Conservation (phyloP, 2,113 vertebrate species). For the Rattus norvegicus region DNA sequence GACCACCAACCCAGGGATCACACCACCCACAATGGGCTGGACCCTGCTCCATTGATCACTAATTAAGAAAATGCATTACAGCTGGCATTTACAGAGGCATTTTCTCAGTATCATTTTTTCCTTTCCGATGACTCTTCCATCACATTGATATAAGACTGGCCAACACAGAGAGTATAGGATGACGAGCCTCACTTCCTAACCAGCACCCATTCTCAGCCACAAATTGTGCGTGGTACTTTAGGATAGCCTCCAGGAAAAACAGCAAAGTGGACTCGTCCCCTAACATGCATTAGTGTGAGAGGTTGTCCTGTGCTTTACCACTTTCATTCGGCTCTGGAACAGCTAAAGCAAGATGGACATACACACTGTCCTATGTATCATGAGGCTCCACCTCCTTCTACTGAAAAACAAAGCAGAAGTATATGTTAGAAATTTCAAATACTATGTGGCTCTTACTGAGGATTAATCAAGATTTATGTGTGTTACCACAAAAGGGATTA, state of each 20-base stretch:
- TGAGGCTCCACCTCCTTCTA: slow-evolving; percentile 32
- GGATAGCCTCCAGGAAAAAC: background rate
- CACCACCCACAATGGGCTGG: background rate
- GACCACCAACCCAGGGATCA: background rate
- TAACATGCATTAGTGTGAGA: background rate
- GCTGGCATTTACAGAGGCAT: background rate
- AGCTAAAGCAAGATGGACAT: slow-evolving; percentile 29
- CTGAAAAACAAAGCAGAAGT: slow-evolving; percentile 59
- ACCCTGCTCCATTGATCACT: background rate
- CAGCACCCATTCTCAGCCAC: background rate
- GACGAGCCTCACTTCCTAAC: background rate
- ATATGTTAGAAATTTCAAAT: background rate
- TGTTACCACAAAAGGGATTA: background rate
- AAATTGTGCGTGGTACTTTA: background rate
- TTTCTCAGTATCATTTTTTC: background rate
- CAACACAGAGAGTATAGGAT: background rate
- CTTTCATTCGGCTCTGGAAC: slow-evolving; percentile 22
- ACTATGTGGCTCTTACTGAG: background rate
- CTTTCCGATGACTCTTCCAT: background rate
- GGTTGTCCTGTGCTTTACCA: slow-evolving; percentile 28
- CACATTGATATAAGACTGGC: background rate
- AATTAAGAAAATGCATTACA: background rate
- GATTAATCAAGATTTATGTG: background rate
- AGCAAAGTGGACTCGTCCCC: background rate
- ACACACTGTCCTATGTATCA: background rate